Evolutionary conservation across 2,888 invertebrate species (phyloP).

Genomic region (Cataglyphis altisquamis): DNA sequence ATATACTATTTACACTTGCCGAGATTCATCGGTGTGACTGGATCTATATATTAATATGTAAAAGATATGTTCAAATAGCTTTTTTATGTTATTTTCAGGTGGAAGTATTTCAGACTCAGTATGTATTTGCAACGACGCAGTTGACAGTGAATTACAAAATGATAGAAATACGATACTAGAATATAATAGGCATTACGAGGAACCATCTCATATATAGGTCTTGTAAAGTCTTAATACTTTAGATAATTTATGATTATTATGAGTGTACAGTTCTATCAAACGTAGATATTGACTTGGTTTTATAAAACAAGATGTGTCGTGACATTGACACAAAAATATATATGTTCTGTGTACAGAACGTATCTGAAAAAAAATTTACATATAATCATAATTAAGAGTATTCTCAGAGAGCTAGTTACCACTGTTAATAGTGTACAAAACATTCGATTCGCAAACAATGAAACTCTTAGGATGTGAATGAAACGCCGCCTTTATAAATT

Average conservation of each 20-base stretch:
- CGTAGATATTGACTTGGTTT: slow-evolving; percentile 7
- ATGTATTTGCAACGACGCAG: slow-evolving; percentile 68
- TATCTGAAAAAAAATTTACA: slow-evolving; percentile 27
- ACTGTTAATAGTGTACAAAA: slow-evolving; percentile 69
- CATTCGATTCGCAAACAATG: not conserved
- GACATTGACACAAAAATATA: slow-evolving; percentile 15
- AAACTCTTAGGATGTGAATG: not conserved
- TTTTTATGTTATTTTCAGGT: slow-evolving; percentile 66
- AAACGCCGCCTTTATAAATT: not conserved
- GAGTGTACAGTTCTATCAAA: slow-evolving; percentile 34
- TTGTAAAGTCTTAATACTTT: slow-evolving; percentile 7
- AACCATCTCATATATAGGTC: slow-evolving; percentile 9
- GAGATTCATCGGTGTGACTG: not conserved
- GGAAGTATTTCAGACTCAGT: slow-evolving; percentile 65
- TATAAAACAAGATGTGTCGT: slow-evolving; percentile 10
- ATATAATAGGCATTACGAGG: slow-evolving; percentile 27
- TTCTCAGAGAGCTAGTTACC: slow-evolving; percentile 35
- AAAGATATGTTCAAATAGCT: slow-evolving; percentile 2
- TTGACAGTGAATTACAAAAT: slow-evolving; percentile 68
- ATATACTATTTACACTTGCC: not conserved
- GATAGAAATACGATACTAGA: slow-evolving; percentile 51
- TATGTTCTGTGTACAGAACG: slow-evolving; percentile 48
- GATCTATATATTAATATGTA: not conserved
- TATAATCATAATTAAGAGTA: slow-evolving; percentile 24
- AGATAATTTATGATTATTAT: slow-evolving; percentile 6